Base-by-base conservation (phyloP, 1,140 invertebrate species). In the Lasioglossum baleicum region DNA sequence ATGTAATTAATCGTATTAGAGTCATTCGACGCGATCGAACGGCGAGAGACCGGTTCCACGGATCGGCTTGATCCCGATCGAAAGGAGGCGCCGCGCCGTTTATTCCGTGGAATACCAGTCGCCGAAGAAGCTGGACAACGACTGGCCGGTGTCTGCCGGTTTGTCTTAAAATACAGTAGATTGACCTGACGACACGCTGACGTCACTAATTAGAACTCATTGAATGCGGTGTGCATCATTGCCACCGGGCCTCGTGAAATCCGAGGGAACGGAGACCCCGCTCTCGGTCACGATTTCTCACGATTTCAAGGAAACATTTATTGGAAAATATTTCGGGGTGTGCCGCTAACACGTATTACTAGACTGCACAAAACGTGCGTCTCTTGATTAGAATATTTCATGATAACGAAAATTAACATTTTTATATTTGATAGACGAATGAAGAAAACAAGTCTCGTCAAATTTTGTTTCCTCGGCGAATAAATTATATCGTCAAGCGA, bases 171-270 rank as follows among this genome's bases (percentile, higher is more conserved):
- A 92, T 92, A 91, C 90, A 81, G 85, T 90, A 82, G 88, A 92
- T 92, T 92, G 91, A 93, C 92, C 90, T 88, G 89, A 88, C 90
- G 90, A 91, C 91, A 90, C 75, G 81, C 80, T 93, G 92, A 93
- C 91, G 92, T 93, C 91, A 92, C 89, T 92, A 91, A 93, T 93
- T 92, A 92, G 89, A 91, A 82, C 89, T 92, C 88, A 82, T 92
- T 91, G 85, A 88, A 88, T 83, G 82, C 66, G 83, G 83, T 87
- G 81, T 72, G 82, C 67, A 75, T 8, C n/a, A 48, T 67, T 68
- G 35, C 44, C 68, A 68, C 60, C 60, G 56, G 61, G 35, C 68
- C 67, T 73, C 80, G 74, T 75, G 67, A 83, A 85, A 88, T 83
- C 80, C 76, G 72, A 82, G 48, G 70, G 69, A 80, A 70, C 20